phyloP scores from a whole-genome alignment of 2,113 vertebrate species.

The Phalacrocorax brasilianus region DNA sequence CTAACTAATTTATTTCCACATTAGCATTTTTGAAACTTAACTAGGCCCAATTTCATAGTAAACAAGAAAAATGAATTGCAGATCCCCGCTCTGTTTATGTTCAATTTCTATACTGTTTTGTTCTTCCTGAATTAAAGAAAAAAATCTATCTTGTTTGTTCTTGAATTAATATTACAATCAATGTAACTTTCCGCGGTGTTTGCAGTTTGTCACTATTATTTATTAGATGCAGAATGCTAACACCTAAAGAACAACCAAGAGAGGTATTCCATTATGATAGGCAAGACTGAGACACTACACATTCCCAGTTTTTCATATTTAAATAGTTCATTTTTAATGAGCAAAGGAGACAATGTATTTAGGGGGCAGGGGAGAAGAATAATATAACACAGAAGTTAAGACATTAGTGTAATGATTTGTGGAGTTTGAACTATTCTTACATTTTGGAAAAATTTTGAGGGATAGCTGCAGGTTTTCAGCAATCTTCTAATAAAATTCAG shows the following conservation, averaged over 20 bases:
- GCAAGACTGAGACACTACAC: not conserved
- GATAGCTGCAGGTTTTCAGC: not conserved
- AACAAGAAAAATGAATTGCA: constrained; percentile 53
- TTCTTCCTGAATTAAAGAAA: constrained; percentile 24
- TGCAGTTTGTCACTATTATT: constrained; percentile 28
- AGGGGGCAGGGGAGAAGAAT: not conserved
- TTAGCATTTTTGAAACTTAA: constrained; percentile 62
- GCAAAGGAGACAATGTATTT: not conserved
- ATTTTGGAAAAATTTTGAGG: not conserved
- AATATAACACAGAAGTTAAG: not conserved
- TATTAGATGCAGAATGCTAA: not conserved
- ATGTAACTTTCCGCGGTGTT: constrained; percentile 12
- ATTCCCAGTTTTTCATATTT: not conserved
- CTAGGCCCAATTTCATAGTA: constrained; percentile 26
- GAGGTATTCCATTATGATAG: not conserved
- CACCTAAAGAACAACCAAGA: not conserved
- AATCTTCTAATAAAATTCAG: not conserved
- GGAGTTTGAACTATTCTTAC: not conserved
- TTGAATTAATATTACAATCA: constrained; percentile 48
- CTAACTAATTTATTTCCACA: constrained; percentile 53
- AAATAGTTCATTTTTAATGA: not conserved
- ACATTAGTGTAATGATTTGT: not conserved
- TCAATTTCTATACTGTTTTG: constrained; percentile 21
- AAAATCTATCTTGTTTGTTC: not conserved
- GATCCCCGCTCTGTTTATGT: constrained; percentile 37